phyloP scores from a whole-genome alignment of 2,888 invertebrate genomes.

The Neoscelio sp. region DNA sequence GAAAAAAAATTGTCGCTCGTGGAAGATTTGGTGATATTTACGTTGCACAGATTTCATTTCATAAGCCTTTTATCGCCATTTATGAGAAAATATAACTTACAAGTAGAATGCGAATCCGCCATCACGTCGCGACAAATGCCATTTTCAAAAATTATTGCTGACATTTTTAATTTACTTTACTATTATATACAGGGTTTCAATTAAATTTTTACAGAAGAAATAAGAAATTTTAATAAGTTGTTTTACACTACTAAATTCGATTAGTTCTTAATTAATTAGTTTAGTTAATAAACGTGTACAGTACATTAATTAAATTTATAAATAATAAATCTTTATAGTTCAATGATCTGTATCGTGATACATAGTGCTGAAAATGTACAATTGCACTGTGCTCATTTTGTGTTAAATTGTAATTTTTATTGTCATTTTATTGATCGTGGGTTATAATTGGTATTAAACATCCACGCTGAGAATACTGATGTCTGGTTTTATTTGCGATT shows the following conservation, averaged over 20 bases:
- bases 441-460: constrained; percentile 32
- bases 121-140: too few relatives aligned
- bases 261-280: too few relatives aligned
- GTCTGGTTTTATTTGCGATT: constrained; percentile 41
- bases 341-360: too few relatives aligned
- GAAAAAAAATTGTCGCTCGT: background rate
- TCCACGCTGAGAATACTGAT: background rate
- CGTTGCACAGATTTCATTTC: constrained; percentile 9
- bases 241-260: too few relatives aligned
- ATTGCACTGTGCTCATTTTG: too few relatives aligned
- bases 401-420: background rate
- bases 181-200: too few relatives aligned
- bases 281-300: background rate
- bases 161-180: too few relatives aligned
- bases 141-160: too few relatives aligned
- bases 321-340: too few relatives aligned
- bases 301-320: background rate
- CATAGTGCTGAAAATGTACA: too few relatives aligned
- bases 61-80: background rate
- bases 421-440: constrained; percentile 31
- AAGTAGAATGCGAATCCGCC: background rate
- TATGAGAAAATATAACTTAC: background rate
- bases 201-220: too few relatives aligned
- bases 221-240: too few relatives aligned
- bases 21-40: constrained; percentile 15